Percentiles rank a stretch among this genome's conserved stretches.
Evolutionary conservation across 1,140 invertebrate species (phyloP).

Genomic region (Papilio dardanus): DNA sequence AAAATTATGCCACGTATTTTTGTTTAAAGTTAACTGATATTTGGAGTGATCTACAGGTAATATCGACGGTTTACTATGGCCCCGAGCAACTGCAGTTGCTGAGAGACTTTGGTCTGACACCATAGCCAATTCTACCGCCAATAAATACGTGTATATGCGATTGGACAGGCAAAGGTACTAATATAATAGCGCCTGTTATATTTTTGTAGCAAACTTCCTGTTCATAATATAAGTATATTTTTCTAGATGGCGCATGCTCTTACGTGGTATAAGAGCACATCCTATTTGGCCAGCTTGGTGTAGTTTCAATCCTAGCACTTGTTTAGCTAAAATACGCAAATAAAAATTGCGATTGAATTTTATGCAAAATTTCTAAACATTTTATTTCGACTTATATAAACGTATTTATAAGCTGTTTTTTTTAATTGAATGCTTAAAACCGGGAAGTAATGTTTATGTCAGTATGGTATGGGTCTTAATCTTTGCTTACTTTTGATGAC

Average conservation of each 20-base stretch:
- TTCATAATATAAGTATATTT: not conserved
- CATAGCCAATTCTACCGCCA: slow-evolving; percentile 48
- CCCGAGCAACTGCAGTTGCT: slow-evolving; percentile 86
- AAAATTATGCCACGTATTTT: too few species aligned
- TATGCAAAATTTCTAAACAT: too few species aligned
- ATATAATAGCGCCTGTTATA: not conserved
- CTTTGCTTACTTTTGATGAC: too few species aligned
- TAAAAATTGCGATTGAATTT: slow-evolving; percentile 19
- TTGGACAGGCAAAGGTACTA: slow-evolving; percentile 84
- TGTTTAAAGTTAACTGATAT: too few species aligned
- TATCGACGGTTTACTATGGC: slow-evolving; percentile 87
- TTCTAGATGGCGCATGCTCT: slow-evolving; percentile 84
- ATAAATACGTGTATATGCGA: slow-evolving; percentile 83
- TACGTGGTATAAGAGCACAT: slow-evolving; percentile 85
- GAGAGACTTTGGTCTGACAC: slow-evolving; percentile 83
- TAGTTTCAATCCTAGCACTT: slow-evolving; percentile 58
- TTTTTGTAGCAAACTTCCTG: slow-evolving; percentile 1
- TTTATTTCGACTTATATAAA: too few species aligned
- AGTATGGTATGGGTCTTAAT: too few species aligned
- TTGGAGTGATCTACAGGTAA: slow-evolving; percentile 67
- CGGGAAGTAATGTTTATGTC: too few species aligned
- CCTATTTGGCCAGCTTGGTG: slow-evolving; percentile 89
- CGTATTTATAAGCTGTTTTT: too few species aligned
- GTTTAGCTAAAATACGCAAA: slow-evolving; percentile 51
- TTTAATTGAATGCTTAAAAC: too few species aligned